Conservation (phyloP, 2,888 invertebrate genomes). For the Caenorhabditis imperialis region DNA sequence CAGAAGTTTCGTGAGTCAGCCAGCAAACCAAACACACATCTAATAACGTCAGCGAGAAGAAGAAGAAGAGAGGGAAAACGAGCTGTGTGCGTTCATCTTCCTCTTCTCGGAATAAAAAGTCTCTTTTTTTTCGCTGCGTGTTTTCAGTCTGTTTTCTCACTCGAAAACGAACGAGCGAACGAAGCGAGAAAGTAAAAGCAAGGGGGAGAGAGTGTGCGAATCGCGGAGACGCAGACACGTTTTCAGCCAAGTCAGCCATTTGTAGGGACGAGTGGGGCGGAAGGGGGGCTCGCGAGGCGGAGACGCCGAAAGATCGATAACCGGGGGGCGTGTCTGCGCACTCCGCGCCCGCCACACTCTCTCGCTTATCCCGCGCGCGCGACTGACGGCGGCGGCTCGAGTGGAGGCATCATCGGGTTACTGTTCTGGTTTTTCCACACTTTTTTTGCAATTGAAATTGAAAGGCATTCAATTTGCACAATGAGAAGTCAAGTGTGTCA, state of each 20-base stretch:
- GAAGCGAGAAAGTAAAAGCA: slow-evolving; percentile 33
- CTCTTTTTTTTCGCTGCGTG: slow-evolving; percentile 9
- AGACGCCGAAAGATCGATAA: slow-evolving; percentile 37
- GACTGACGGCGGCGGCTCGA: no score
- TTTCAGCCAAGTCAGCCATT: slow-evolving; percentile 19
- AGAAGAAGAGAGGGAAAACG: slow-evolving; percentile 15
- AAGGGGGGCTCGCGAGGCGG: slow-evolving; percentile 10
- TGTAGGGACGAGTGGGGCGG: neutral
- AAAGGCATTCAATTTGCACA: no score
- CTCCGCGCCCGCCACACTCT: slow-evolving; percentile 3
- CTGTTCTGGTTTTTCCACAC: no score
- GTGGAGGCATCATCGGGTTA: no score
- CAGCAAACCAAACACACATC: no score
- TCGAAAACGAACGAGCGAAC: no score
- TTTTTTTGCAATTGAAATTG: no score
- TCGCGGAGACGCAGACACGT: slow-evolving; percentile 23
- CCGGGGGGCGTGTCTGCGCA: slow-evolving; percentile 9
- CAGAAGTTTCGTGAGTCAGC: no score
- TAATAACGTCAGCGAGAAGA: no score
- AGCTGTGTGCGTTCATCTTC: slow-evolving; percentile 25
- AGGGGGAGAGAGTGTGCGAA: slow-evolving; percentile 40
- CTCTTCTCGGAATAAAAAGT: slow-evolving; percentile 47
- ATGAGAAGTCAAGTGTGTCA: no score
- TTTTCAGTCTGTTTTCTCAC: no score
- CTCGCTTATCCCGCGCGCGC: slow-evolving; percentile 15